Base-by-base conservation (phyloP, 2,113 vertebrate genomes). In the Gymnocephalus cernua region DNA sequence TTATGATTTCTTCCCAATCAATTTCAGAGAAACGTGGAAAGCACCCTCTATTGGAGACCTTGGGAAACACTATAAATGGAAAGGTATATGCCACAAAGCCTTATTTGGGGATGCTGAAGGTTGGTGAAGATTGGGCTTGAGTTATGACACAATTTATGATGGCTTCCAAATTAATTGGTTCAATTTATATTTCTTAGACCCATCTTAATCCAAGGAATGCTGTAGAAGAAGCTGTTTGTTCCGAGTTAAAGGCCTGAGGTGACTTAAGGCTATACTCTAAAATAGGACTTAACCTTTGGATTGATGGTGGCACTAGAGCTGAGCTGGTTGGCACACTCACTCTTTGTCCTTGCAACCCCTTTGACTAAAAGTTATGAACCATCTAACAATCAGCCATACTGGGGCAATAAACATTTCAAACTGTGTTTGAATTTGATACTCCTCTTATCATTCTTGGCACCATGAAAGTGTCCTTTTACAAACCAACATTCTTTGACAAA, bases 21-120 rank as follows among this genome's bases (percentile, higher is more conserved):
- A 16, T 44, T 54, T 63, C 3, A 25, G 18, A 8, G 12, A 58
- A 7, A 51, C 1, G 51, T 25, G 16, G 82, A 69, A 2, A 77
- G 71, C 65, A 38, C 78, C 87, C 84, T 80, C 91, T 92, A 54
- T 58, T 89, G 89, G 82, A 65, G 11, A 63, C 1, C 19, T 38
- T 25, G 23, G 32, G 6, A 16, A 47, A 54, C 38, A 10, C 15
- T 23, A 27, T 4, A 11, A 56, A 27, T 47, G 4, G 5, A 69
- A 27, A 54, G 21, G 4, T 2, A 29, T 21, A 11, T 35, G 23
- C 4, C 5, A n/a, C 27, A 50, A 10, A 13, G 14, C 4, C 21
- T 61, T n/a, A 9, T 56, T 65, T 12, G 2, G 1, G n/a, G 29
- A 45, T 45, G 38, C 50, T 65, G 9, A 45, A 32, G 2, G 15